Evolutionary conservation across 1,140 invertebrate species (phyloP).

Genomic region (Drosophila orosa): DNA sequence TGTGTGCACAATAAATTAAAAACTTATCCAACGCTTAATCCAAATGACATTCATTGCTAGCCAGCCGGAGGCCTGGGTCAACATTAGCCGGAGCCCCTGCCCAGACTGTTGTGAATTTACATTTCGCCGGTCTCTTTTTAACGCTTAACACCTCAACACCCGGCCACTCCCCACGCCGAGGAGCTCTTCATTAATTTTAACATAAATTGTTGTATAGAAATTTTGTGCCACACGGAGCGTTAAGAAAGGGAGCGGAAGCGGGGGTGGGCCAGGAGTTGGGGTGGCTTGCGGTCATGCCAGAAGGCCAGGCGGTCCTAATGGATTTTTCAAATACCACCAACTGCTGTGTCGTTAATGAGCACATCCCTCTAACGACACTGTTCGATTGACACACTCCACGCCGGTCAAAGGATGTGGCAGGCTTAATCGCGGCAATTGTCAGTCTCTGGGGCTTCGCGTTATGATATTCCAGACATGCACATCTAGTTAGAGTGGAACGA

Average conservation of each 20-base stretch:
- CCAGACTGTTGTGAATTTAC: slow-evolving; percentile 43
- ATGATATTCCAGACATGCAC: background rate
- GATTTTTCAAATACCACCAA: slow-evolving; percentile 50
- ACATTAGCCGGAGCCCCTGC: slow-evolving; percentile 16
- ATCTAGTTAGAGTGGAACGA: background rate
- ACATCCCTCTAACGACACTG: slow-evolving; percentile 47
- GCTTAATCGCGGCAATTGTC: slow-evolving; percentile 32
- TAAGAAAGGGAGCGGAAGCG: slow-evolving; percentile 29
- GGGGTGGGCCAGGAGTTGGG: slow-evolving; percentile 29
- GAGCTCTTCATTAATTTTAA: slow-evolving; percentile 74
- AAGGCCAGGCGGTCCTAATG: slow-evolving; percentile 43
- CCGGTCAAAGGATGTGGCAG: slow-evolving; percentile 12
- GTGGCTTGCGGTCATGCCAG: slow-evolving; percentile 25
- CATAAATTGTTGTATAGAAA: slow-evolving; percentile 71
- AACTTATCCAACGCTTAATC: slow-evolving; percentile 77
- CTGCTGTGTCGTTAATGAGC: slow-evolving; percentile 66
- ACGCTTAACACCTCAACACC: slow-evolving; percentile 73
- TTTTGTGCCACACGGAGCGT: slow-evolving; percentile 72
- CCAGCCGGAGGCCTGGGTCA: slow-evolving; percentile 52
- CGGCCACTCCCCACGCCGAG: slow-evolving; percentile 28
- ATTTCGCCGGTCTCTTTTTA: slow-evolving; percentile 44
- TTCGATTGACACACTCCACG: slow-evolving; percentile 37
- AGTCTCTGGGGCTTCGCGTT: background rate
- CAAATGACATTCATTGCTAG: slow-evolving; percentile 74
- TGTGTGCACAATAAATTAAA: slow-evolving; percentile 77